Conservation (phyloP, 2,113 vertebrate genomes). For the Edolisoma coerulescens region DNA sequence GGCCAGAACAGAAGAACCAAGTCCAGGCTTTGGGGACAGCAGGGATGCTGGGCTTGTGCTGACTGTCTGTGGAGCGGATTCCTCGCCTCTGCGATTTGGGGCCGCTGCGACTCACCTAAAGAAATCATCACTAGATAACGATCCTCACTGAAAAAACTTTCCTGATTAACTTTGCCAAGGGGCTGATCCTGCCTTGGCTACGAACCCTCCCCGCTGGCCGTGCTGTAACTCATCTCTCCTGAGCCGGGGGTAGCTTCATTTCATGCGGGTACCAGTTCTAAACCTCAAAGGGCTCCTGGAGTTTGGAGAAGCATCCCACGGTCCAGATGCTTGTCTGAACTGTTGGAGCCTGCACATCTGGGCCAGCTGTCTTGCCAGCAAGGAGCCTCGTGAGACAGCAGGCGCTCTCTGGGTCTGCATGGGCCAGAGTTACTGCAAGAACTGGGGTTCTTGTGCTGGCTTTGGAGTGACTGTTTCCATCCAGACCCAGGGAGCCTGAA, state of each 20-base stretch:
- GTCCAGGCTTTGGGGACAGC: neutral
- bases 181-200: neutral
- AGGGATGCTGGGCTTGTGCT: neutral
- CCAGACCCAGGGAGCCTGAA: slow-evolving; percentile 16
- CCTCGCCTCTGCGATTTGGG: neutral
- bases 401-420: slow-evolving; percentile 16
- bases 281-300: slow-evolving; percentile 27
- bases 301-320: slow-evolving; percentile 28
- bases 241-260: slow-evolving; percentile 6
- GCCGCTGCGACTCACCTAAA: neutral
- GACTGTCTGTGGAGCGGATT: neutral
- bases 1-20: neutral
- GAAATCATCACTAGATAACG: neutral
- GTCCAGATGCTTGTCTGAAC: slow-evolving; percentile 52
- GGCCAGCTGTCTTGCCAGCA: neutral
- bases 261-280: slow-evolving; percentile 40
- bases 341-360: neutral
- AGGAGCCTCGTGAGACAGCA: neutral
- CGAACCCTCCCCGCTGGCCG: neutral
- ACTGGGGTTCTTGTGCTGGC: neutral
- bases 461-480: slow-evolving; percentile 12
- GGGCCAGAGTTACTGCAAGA: slow-evolving; percentile 21
- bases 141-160: neutral
- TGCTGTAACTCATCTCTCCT: slow-evolving; percentile 42
- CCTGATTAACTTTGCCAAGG: neutral